Evolutionary conservation across 2,113 vertebrate species (phyloP), one percentile per base, ranked within the genome.

Genomic region (Channa maculata): DNA sequence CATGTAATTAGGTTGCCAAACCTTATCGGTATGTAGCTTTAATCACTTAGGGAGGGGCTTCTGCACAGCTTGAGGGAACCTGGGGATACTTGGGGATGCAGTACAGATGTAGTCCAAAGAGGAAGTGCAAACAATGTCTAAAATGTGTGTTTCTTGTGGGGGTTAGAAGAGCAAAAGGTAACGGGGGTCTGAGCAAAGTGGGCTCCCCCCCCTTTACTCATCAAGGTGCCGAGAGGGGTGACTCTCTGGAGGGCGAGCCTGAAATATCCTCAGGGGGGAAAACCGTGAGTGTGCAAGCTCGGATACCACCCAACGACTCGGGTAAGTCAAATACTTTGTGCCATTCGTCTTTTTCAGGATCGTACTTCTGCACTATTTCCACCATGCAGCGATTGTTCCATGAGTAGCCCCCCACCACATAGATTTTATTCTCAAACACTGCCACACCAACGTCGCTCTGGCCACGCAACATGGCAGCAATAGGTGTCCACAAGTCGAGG

Each of bases 301-400:
- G 94, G 86, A 99, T 99, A 63, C 98, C 98, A n/a, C 97, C 98
- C 39, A 99, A 95, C 5, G 97, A 99, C 87, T 99, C 98, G 0
- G 98, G 98, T 69, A 99, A 95, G 92, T 99, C 98, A 86, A 99
- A 99, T 3, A 99, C 98, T 91, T 99, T 99, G 92, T 99, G 97
- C 98, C 98, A 99, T 88, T 99, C 97, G 83, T 99, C 97, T 86
- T 97, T 98, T 78, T 99, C 98, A 0, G 98, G 98, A 86, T 99
- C 98, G 5, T 99, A 99, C 82, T 98, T 98, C 93, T 99, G 98
- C 76, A 99, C 98, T 83, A 99, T 99, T 94, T 99, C 98, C 81
- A 99, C 98, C 98, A 99, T 99, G 84, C 98, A 99, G 38, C 98
- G 97, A 92, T 99, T 99, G 95, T 99, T 99, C 98, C 98, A 99